A percentile compares a stretch with the other conserved stretches of the same genome.
Conservation (phyloP, 2,113 vertebrate genomes). For the Leucoraja erinaceus region DNA sequence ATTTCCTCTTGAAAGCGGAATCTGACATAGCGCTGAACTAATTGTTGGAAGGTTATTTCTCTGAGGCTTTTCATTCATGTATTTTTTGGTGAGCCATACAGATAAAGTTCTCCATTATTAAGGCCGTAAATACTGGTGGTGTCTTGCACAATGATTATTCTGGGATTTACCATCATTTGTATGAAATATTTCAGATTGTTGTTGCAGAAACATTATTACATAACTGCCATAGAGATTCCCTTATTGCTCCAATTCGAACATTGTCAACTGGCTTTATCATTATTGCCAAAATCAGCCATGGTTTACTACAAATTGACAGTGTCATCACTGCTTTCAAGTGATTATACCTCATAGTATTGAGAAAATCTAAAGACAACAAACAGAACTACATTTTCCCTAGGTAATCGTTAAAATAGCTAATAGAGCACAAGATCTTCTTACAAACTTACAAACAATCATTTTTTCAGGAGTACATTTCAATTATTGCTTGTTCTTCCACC, state of each 20-base stretch:
- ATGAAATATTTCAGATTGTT: conserved; percentile 17
- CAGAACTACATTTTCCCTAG: neutral
- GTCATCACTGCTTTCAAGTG: neutral
- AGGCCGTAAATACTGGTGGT: conserved; percentile 6
- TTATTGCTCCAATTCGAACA: neutral
- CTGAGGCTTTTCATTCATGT: neutral
- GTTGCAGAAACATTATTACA: conserved; percentile 6
- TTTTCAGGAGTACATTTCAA: neutral
- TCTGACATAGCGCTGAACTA: neutral
- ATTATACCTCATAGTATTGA: neutral
- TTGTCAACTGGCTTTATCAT: neutral
- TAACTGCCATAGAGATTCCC: neutral
- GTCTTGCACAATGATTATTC: neutral
- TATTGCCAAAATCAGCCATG: neutral
- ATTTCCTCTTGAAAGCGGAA: neutral
- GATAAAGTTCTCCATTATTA: conserved; percentile 16
- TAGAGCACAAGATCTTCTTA: neutral
- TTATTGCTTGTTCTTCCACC: neutral
- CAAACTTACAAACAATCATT: neutral
- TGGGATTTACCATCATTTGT: neutral
- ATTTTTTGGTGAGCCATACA: too few species aligned
- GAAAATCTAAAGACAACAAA: neutral
- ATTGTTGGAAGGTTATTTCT: neutral
- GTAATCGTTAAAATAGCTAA: neutral
- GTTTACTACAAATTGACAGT: too few species aligned